A percentile compares a stretch with the other conserved stretches of the same genome.
phyloP scores from a whole-genome alignment of 2,888 invertebrate genomes.

The Apodemia mormo region DNA sequence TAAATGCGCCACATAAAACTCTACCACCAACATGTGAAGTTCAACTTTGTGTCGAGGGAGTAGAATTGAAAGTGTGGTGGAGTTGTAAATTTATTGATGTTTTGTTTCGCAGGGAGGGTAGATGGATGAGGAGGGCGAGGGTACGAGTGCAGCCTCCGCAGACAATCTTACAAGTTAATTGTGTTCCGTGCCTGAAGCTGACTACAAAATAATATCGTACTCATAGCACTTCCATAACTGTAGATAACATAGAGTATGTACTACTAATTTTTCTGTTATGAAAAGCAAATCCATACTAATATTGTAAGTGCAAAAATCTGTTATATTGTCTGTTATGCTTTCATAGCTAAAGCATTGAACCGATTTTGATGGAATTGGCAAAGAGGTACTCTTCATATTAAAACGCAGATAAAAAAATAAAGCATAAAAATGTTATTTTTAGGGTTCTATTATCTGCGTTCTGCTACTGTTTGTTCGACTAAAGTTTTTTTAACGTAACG shows the following conservation, averaged over 20 bases:
- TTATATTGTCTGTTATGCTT: too few species aligned
- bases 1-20: conserved; percentile 81
- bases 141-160: conserved; percentile 77
- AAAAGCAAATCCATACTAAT: neutral
- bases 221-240: conserved; percentile 36
- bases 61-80: conserved; percentile 47
- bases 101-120: conserved; percentile 79
- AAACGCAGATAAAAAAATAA: too few species aligned
- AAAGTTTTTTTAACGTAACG: too few species aligned
- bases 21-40: conserved; percentile 45
- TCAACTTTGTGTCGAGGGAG: conserved; percentile 41
- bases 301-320: too few species aligned
- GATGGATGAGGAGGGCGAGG: conserved; percentile 74
- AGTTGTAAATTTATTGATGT: conserved; percentile 73
- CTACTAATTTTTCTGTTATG: neutral
- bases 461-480: too few species aligned
- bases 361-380: too few species aligned
- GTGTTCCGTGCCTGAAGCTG: conserved; percentile 79
- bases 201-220: conserved; percentile 77
- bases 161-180: conserved; percentile 83
- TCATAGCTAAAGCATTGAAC: too few species aligned
- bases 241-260: neutral
- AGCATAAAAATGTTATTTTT: too few species aligned
- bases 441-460: too few species aligned
- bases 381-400: too few species aligned